These are phyloP conservation scores for Linyphia triangularis DNA, from an alignment of 2,888 invertebrate genomes.

Conservation along the genomic window DNA sequence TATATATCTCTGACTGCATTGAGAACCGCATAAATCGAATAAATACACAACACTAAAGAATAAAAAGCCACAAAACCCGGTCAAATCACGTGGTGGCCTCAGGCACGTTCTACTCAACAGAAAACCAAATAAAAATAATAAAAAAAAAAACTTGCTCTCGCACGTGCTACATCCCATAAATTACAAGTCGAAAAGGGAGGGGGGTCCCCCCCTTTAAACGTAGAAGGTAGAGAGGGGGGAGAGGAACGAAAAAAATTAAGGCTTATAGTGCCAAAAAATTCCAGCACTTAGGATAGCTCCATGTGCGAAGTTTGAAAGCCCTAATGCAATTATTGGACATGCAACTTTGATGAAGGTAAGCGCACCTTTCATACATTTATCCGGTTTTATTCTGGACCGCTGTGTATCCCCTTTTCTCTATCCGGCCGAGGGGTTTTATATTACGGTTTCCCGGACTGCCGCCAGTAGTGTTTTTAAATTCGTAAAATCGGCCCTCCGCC, in stretches of 20 bases:
- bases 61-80: conserved; percentile 23
- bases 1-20: conserved; percentile 38
- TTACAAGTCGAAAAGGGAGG: conserved; percentile 57
- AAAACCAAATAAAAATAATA: conserved; percentile 43
- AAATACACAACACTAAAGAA: conserved; percentile 59
- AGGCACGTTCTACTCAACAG: conserved; percentile 54
- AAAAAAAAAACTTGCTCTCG: conserved; percentile 53
- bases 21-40: conserved; percentile 63
- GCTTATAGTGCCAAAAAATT: conserved; percentile 73
- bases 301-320: conserved; percentile 74
- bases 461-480: conserved; percentile 59
- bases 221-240: background rate
- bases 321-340: conserved; percentile 74
- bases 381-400: conserved; percentile 50
- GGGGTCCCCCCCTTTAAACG: background rate
- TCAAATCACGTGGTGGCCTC: conserved; percentile 63
- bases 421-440: conserved; percentile 49
- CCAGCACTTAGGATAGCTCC: conserved; percentile 66
- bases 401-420: conserved; percentile 2
- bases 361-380: conserved; percentile 66
- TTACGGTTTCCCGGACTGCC: conserved; percentile 45
- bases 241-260: conserved; percentile 46
- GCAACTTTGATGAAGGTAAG: conserved; percentile 73
- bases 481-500: conserved; percentile 60
- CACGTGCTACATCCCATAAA: conserved; percentile 75